These are phyloP conservation scores for Gnathonemus longibarbis DNA, from an alignment of 2,113 vertebrate genomes.

Conservation along the genomic window DNA sequence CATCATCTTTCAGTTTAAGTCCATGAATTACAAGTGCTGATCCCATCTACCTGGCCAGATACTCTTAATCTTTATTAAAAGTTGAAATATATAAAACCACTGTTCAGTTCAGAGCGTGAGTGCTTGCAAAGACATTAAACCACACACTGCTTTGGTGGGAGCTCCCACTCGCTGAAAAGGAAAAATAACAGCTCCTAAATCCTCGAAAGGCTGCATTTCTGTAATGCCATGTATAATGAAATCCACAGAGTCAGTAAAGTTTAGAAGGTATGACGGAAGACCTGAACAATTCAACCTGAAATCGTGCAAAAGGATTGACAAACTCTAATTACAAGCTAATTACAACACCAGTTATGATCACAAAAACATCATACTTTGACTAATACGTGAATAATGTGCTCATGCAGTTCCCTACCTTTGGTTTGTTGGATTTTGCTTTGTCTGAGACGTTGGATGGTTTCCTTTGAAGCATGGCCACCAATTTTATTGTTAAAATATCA, in stretches of 20 bases:
- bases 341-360: background rate
- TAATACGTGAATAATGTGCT: background rate
- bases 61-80: background rate
- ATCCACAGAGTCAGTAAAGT: background rate
- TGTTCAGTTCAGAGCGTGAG: background rate
- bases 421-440: conserved; percentile 58
- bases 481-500: background rate
- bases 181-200: background rate
- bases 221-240: background rate
- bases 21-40: background rate
- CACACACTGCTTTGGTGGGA: background rate
- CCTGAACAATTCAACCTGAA: background rate
- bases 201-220: background rate
- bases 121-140: background rate
- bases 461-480: conserved; percentile 59
- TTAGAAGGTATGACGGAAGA: background rate
- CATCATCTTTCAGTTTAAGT: background rate
- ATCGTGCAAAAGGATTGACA: too few relatives aligned
- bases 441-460: conserved; percentile 62
- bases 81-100: background rate
- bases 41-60: background rate
- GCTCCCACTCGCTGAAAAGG: background rate
- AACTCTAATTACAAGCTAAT: background rate
- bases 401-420: conserved; percentile 55
- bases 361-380: background rate